Conservation (phyloP, 2,888 invertebrate genomes). For the Amorpha juglandis region DNA sequence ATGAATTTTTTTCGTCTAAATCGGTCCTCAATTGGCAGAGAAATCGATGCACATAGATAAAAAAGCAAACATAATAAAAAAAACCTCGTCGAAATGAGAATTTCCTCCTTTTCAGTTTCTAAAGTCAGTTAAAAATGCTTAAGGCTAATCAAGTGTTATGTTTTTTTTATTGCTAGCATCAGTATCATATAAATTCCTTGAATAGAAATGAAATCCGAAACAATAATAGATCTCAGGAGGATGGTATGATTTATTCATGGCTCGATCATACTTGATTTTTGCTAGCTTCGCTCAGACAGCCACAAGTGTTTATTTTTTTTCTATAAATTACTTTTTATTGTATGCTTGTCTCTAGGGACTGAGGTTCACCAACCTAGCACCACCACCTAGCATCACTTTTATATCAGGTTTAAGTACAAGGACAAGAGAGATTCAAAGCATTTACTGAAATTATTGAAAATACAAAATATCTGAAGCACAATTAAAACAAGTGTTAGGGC, state of each 20-base stretch:
- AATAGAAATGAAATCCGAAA: conserved; percentile 18
- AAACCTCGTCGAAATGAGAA: too few relatives aligned
- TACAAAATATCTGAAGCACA: too few relatives aligned
- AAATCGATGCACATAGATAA: too few relatives aligned
- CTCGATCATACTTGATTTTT: conserved; percentile 26
- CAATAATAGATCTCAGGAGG: conserved; percentile 11
- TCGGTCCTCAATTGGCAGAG: too few relatives aligned
- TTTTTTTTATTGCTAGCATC: background rate
- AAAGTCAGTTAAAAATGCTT: too few relatives aligned
- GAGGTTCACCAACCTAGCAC: background rate
- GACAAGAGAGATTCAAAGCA: too few relatives aligned
- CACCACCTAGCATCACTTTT: background rate
- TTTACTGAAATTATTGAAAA: too few relatives aligned
- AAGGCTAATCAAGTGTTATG: too few relatives aligned
- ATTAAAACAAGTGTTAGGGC: too few relatives aligned
- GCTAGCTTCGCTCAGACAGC: conserved; percentile 13
- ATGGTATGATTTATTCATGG: conserved; percentile 29
- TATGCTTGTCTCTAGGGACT: background rate
- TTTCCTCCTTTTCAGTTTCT: too few relatives aligned
- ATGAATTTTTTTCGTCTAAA: too few relatives aligned
- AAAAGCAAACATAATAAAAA: too few relatives aligned
- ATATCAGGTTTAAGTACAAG: background rate
- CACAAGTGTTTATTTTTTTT: conserved; percentile 10
- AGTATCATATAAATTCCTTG: background rate
- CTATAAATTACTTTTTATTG: background rate